phyloP scores from a whole-genome alignment of 2,888 invertebrate genomes.

The Dicycla oo region DNA sequence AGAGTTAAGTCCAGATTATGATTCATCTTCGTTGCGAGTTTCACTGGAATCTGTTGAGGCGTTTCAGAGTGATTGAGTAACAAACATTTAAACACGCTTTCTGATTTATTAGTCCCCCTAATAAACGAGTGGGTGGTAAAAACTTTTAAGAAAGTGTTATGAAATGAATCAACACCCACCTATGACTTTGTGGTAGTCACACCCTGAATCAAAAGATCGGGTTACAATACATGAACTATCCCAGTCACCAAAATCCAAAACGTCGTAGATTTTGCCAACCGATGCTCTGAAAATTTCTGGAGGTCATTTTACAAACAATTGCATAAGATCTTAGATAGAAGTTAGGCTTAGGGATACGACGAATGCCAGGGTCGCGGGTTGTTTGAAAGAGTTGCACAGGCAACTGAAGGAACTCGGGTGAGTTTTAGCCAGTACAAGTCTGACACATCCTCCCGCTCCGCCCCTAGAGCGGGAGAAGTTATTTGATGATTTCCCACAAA shows the following conservation, averaged over 20 bases:
- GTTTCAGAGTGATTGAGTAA: constrained; percentile 57
- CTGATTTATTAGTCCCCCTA: constrained; percentile 48
- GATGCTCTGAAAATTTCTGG: not conserved
- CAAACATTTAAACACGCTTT: constrained; percentile 57
- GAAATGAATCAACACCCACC: not conserved
- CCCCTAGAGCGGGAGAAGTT: too few relatives aligned
- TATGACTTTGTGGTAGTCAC: not conserved
- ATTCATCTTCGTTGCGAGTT: constrained; percentile 49
- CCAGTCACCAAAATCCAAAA: not conserved
- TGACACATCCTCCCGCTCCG: too few relatives aligned
- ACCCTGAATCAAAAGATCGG: not conserved
- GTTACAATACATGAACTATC: not conserved
- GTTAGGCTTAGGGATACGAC: too few relatives aligned
- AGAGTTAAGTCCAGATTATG: constrained; percentile 32
- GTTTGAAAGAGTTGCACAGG: too few relatives aligned
- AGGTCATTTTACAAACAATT: not conserved
- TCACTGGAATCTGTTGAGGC: constrained; percentile 55
- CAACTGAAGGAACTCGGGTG: too few relatives aligned
- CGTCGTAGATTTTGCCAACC: not conserved
- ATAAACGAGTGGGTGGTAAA: constrained; percentile 15
- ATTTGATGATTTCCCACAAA: too few relatives aligned
- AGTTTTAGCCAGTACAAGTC: too few relatives aligned
- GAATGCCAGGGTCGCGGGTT: too few relatives aligned
- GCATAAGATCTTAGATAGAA: not conserved
- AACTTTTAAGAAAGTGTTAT: not conserved